Evolutionary conservation across 2,113 vertebrate genomes (phyloP), one percentile per base, ranked within the genome.

Genomic region (Paraplagusia blochii): DNA sequence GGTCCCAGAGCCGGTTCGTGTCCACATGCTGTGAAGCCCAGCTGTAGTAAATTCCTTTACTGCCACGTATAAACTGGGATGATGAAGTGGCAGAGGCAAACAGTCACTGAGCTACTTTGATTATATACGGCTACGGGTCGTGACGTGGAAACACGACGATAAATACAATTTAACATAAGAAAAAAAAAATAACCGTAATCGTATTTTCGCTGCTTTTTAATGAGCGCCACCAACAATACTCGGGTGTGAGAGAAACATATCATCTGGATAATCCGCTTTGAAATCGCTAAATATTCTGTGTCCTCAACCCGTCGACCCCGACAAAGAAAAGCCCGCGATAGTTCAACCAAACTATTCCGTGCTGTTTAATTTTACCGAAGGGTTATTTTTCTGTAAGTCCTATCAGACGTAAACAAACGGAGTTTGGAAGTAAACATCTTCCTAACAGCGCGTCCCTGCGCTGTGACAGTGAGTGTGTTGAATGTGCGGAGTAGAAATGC

Each of bases 61-160:
- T 88, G 88, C 86, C 89, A 89, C 87, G 89, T 90, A 85, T 66
- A 53, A 71, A 18, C 71, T 39, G 56, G 4, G 65, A 72, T 81
- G 77, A 70, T 77, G 69, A 74, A 82, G 82, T 44, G 69, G 69
- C 79, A 72, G 63, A 55, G 58, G 62, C 63, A 18, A 17, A 68
- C 54, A n/a, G 70, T 76, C 40, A 53, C 44, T 1, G 40, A 67
- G n/a, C 53, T 55, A 38, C 69, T 69, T 43, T 40, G 48, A 50
- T 18, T 11, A 6, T 29, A 12, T 51, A 18, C 10, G 40, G 45
- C 29, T 9, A 50, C 45, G 43, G 8, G 43, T 7, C 22, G n/a
- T 18, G 54, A 39, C 56, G 46, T 9, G 9, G 22, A 52, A 17
- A 17, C 9, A 17, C n/a, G 2, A 44, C 44, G 2, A 44, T 13